These are phyloP conservation scores for Pluvianellus socialis DNA, from an alignment of 2,113 vertebrate genomes.

Conservation along the genomic window DNA sequence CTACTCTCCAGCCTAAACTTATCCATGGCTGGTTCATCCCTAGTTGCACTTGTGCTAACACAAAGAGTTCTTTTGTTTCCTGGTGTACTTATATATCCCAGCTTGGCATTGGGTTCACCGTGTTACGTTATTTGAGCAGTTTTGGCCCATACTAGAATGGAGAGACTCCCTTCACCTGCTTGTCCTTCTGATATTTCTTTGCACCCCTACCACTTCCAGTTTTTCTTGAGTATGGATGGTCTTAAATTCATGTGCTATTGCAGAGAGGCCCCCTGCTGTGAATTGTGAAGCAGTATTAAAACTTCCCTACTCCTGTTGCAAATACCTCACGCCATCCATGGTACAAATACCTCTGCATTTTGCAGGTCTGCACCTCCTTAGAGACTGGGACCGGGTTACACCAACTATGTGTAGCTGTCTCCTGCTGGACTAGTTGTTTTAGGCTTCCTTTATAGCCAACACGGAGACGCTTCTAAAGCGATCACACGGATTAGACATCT, in stretches of 20 bases:
- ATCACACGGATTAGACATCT: neutral
- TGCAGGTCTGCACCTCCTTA: neutral
- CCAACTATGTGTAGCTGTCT: accelerated
- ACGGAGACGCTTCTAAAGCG: neutral
- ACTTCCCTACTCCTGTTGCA: neutral
- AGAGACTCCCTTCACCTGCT: neutral
- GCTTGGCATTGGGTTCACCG: neutral
- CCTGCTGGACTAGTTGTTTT: neutral
- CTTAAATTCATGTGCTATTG: neutral
- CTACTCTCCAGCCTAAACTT: neutral
- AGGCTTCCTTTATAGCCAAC: neutral
- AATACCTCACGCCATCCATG: neutral
- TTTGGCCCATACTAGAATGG: neutral
- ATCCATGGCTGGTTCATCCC: neutral
- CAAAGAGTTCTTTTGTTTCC: neutral
- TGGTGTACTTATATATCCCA: neutral
- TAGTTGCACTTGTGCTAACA: neutral
- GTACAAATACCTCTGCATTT: neutral
- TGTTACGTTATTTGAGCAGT: neutral
- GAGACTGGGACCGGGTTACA: neutral
- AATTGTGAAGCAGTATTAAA: neutral
- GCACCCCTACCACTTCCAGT: neutral
- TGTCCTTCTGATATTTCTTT: neutral
- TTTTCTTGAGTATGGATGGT: neutral
- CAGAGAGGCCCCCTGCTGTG: neutral